A percentile compares a stretch with the other conserved stretches of the same genome.
Evolutionary conservation across 2,888 invertebrate genomes (phyloP).

Genomic region (Cecidostiba fungosa): DNA sequence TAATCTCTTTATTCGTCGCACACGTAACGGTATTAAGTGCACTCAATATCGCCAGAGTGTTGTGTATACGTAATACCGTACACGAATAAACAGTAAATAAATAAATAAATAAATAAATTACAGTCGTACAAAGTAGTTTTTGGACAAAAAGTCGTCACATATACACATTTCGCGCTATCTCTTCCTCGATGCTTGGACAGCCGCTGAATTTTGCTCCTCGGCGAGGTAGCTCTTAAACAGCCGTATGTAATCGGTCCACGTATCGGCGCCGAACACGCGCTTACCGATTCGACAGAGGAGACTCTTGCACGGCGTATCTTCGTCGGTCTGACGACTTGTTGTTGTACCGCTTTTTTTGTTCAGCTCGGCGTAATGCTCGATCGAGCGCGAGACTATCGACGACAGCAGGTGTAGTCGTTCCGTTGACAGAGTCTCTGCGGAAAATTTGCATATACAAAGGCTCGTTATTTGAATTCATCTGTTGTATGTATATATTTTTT

Average conservation of each 20-base stretch:
- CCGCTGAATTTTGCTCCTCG: slow-evolving; percentile 67
- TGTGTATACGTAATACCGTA: neutral
- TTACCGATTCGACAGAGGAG: slow-evolving; percentile 81
- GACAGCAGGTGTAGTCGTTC: slow-evolving; percentile 64
- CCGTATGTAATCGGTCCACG: slow-evolving; percentile 72
- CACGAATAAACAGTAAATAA: slow-evolving; percentile 1
- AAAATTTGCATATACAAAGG: neutral
- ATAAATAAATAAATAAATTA: slow-evolving; percentile 64
- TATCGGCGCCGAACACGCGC: slow-evolving; percentile 64
- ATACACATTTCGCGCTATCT: slow-evolving; percentile 19
- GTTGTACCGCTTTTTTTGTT: slow-evolving; percentile 57
- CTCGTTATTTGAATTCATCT: neutral
- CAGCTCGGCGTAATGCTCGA: slow-evolving; percentile 68
- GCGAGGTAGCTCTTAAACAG: slow-evolving; percentile 71
- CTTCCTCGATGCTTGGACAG: neutral
- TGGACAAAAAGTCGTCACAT: neutral
- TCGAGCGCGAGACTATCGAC: slow-evolving; percentile 68
- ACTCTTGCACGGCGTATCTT: slow-evolving; percentile 79
- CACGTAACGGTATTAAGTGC: neutral
- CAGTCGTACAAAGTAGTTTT: neutral
- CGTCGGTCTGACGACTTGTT: neutral
- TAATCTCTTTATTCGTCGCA: neutral
- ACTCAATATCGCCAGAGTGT: neutral
- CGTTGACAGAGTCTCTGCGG: slow-evolving; percentile 36
- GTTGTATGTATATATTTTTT: neutral